Evolutionary conservation across 2,888 invertebrate genomes (phyloP), one percentile per base, ranked within the genome.

Genomic region (Lobophora halterata): DNA sequence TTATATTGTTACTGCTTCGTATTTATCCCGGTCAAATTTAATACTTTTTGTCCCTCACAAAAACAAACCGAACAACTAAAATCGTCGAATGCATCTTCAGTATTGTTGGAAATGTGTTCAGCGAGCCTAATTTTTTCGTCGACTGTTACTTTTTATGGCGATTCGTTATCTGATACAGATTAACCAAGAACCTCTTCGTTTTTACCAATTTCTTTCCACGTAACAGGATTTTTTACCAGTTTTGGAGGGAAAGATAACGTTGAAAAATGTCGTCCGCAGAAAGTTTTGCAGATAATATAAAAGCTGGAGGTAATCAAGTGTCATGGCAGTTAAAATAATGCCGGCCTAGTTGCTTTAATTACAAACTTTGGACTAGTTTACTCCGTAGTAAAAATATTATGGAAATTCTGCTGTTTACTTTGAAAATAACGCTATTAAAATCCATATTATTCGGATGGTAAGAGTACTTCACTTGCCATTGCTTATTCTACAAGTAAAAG

Each of bases 81-180:
- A n/a, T n/a, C n/a, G n/a, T n/a, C n/a, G n/a, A n/a, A n/a, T n/a
- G n/a, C n/a, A n/a, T n/a, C n/a, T n/a, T n/a, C n/a, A n/a, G n/a
- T n/a, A n/a, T n/a, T n/a, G n/a, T n/a, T n/a, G n/a, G n/a, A n/a
- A n/a, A n/a, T n/a, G n/a, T n/a, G n/a, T n/a, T n/a, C n/a, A n/a
- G n/a, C n/a, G n/a, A n/a, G n/a, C n/a, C n/a, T n/a, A n/a, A n/a
- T n/a, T 51, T 61, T 52, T 36, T 37, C 40, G 31, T 35, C 43
- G 49, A 54, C 55, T 57, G 58, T 52, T 63, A 51, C 52, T 49
- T 65, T 73, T 80, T 80, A 75, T 76, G 63, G 61, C 35, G 39
- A 55, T 58, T 63, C 25, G 20, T 74, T 81, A 81, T 83, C 78
- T 68, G 70, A 67, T 74, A 61, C 46, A 31, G 79, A 79, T 80